Base-by-base conservation (phyloP, 1,140 invertebrate species). In the Hesperophylax magnus region DNA sequence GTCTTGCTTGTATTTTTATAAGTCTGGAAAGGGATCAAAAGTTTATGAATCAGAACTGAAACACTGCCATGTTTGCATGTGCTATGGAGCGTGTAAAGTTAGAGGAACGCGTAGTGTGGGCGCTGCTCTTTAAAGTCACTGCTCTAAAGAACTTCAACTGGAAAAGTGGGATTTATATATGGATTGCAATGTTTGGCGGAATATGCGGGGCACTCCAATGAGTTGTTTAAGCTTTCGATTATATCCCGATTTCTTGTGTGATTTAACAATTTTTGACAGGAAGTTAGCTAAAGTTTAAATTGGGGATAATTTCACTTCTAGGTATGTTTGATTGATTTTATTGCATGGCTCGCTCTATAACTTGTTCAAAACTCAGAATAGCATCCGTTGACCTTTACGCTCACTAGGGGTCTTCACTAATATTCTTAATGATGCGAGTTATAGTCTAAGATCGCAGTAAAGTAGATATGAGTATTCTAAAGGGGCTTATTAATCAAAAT, bases 11-110 rank as follows among this genome's bases (percentile, higher is more conserved):
- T 67, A 79, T 72, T 79, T 78, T 77, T 79, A 72, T 39, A 79
- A 27, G 74, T 61, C 39, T 76, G 3, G 56, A 34, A 39, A 6
- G 7, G 65, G 74, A 81, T 81, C 74, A 77, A 77, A 78, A 81
- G 80, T 77, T 81, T 65, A 81, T 81, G 65, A 77, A 81, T 81
- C 75, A 53, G 52, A 65, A 75, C 60, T 58, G 76, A 81, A 75
- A 60, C 61, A 69, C 31, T 39, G 39, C 9, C 15, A 53, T 72
- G 69, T 72, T 52, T 72, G 69, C 69, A 72, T 72, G 31, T 53
- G 52, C 22, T 20, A 72, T 54, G 69, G 54, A 53, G 15, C 61
- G 63, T 54, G 63, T 58, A 39, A 63, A 76, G 74, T 61, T 81
- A 65, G 63, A 22, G 63, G 11, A 31, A 72, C 52, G 69, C 20